A percentile compares a stretch with the other conserved stretches of the same genome.
phyloP scores from a whole-genome alignment of 1,140 invertebrate species.

The Drosophila ohnishii region DNA sequence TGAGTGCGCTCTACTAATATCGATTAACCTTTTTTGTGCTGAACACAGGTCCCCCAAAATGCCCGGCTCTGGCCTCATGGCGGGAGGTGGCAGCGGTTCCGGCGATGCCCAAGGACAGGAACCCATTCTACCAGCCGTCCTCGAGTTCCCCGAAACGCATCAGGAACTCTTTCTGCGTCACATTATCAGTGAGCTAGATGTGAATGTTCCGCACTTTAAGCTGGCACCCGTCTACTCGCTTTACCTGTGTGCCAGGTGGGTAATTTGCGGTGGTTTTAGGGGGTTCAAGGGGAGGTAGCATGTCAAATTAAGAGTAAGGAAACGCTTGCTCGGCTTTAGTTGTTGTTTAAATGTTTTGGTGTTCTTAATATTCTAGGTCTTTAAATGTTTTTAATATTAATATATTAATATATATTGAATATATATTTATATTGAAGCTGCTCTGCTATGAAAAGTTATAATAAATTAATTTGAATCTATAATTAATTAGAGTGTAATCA shows the following conservation, averaged over 20 bases:
- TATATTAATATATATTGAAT: too few species aligned
- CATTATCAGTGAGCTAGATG: conserved; percentile 94
- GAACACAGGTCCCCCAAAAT: conserved; percentile 70
- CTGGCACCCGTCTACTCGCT: conserved; percentile 97
- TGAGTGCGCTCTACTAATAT: conserved; percentile 41
- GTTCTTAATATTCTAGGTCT: not conserved
- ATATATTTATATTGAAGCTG: not conserved
- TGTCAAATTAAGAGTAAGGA: not conserved
- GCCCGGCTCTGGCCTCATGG: conserved; percentile 59
- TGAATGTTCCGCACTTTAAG: conserved; percentile 92
- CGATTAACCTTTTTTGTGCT: conserved; percentile 39
- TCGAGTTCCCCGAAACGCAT: conserved; percentile 97
- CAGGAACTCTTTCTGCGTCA: conserved; percentile 95
- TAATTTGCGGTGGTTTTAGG: conserved; percentile 12
- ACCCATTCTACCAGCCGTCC: conserved; percentile 95
- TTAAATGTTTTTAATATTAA: conserved; percentile 1
- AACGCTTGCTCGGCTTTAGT: conserved; percentile 24
- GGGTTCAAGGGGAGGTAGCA: not conserved
- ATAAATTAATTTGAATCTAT: not conserved
- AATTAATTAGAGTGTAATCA: not conserved
- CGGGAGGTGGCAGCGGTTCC: conserved; percentile 63
- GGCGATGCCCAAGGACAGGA: conserved; percentile 86
- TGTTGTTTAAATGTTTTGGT: conserved; percentile 19
- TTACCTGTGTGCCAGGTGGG: conserved; percentile 92
- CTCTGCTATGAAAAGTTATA: not conserved